Percentiles rank a stretch among this genome's conserved stretches.
phyloP scores from a whole-genome alignment of 35 echinoderm and acorn worm genomes.

The Hemicentrotus pulcherrimus region DNA sequence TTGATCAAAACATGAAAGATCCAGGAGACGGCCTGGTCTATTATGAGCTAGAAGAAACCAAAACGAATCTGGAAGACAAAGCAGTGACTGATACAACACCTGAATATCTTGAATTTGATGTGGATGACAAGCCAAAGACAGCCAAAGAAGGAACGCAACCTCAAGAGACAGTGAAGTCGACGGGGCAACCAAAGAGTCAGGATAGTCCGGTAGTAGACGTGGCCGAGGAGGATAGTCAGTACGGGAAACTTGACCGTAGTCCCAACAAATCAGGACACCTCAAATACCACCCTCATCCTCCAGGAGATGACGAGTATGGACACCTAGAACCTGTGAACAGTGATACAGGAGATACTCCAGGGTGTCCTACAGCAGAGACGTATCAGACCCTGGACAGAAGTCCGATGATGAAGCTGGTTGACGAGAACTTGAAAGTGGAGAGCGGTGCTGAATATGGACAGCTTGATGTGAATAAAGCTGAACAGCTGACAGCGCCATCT shows the following conservation, averaged over 20 bases:
- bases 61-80: background rate
- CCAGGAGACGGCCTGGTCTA: constrained; percentile 6
- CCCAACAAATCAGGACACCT: constrained; percentile 12
- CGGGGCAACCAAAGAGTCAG: background rate
- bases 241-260: constrained; percentile 43
- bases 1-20: constrained; percentile 4
- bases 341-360: background rate
- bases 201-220: background rate
- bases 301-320: constrained; percentile 24
- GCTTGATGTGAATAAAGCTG: background rate
- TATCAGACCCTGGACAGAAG: background rate
- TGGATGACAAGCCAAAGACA: background rate
- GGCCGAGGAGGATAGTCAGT: background rate
- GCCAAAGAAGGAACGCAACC: background rate
- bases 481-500: background rate
- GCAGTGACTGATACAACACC: background rate
- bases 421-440: background rate
- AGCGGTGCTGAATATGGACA: background rate
- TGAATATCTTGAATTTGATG: constrained; percentile 30
- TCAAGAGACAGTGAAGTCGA: background rate
- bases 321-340: background rate
- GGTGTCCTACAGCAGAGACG: background rate
- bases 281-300: background rate
- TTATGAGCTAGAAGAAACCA: constrained; percentile 36
- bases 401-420: background rate